Evolutionary conservation across 2,113 vertebrate genomes (phyloP), one percentile per base, ranked within the genome.

Genomic region (Myrmecophaga tridactyla): DNA sequence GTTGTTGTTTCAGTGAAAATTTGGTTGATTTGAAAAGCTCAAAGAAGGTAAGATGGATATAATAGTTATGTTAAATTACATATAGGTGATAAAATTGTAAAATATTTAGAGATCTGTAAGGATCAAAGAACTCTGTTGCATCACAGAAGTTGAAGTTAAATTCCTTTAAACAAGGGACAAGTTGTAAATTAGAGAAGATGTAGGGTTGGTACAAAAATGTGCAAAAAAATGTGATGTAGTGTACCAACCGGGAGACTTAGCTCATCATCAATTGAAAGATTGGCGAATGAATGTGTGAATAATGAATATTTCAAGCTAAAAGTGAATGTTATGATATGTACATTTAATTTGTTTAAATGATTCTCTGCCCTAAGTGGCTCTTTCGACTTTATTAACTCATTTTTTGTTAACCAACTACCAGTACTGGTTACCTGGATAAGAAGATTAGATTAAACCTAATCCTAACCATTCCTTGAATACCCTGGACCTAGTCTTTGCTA

Each of bases 291-390:
- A 43, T 78, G 10, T 29, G 13, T 70, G 18, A 36, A 70, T 53
- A 75, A 58, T 58, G 3, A 43, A 1, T 77, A 23, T 90, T 90
- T 95, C 21, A 80, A 65, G 23, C 69, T 94, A 69, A 91, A 89
- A 72, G 23, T 6, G 58, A 86, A 78, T 91, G 14, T 60, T 92
- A 41, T 75, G 84, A 20, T 27, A 31, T 69, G 7, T 73, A 34
- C 21, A 43, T 90, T 67, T 92, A 36, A 53, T 83, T 97, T 87
- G 31, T 72, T 72, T 67, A 92, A 86, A 17, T 70, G 51, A 27
- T 86, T 70, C 15, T 86, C 29, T 94, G 17, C 27, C 84, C n/a
- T 63, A 21, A 12, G 25, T 89, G 56, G 60, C n/a, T 94, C 27
- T 83, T 53, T 41, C 9, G 65, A 17, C 20, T 82, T 12, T 10